These are phyloP conservation scores for Physella acuta DNA, from an alignment of 1,140 invertebrate species.

Conservation along the genomic window DNA sequence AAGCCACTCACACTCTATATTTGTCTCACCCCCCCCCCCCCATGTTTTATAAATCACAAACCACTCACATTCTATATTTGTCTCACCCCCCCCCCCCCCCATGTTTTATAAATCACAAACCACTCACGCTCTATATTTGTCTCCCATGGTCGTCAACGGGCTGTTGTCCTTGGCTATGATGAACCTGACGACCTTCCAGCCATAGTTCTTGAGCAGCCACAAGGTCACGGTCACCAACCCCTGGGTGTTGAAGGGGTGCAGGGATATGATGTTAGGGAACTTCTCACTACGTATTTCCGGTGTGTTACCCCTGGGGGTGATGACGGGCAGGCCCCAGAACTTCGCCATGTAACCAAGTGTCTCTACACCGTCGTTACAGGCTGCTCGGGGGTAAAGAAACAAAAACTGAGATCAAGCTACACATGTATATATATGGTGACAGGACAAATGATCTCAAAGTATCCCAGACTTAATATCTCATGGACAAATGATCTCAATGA, in stretches of 20 bases:
- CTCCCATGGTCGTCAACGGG: not conserved
- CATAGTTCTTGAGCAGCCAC: not conserved
- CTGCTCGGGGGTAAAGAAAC: not conserved
- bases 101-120: too few species aligned
- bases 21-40: too few species aligned
- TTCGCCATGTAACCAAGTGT: conserved; percentile 10
- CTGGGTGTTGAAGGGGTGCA: conserved; percentile 14
- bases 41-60: too few species aligned
- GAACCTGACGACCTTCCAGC: not conserved
- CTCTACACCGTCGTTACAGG: not conserved
- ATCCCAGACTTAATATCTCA: too few species aligned
- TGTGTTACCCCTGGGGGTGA: conserved; percentile 15
- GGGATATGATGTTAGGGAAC: conserved; percentile 18
- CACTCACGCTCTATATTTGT: not conserved
- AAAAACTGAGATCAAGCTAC: not conserved
- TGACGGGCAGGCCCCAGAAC: conserved; percentile 11
- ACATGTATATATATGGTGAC: too few species aligned
- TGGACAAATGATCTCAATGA: too few species aligned
- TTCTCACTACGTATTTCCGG: not conserved
- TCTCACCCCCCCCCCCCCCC: too few species aligned
- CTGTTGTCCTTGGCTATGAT: conserved; percentile 7
- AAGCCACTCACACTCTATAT: too few species aligned
- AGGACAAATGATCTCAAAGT: too few species aligned
- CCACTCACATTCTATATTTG: too few species aligned
- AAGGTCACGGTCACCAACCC: conserved; percentile 1